These are phyloP conservation scores for Hydrotaea cyrtoneurina DNA, from an alignment of 2,888 invertebrate genomes.

Conservation along the genomic window DNA sequence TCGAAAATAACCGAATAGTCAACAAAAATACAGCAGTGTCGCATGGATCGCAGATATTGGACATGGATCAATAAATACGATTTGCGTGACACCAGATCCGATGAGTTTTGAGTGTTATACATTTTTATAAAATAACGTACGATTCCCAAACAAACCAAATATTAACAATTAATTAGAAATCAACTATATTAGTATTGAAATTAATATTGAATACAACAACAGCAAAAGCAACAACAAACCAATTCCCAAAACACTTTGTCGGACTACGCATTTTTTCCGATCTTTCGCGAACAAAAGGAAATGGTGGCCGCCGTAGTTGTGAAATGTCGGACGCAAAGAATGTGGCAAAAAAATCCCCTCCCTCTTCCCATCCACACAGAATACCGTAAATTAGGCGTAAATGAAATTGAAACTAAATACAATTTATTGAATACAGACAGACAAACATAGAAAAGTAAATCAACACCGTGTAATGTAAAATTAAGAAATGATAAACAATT, in stretches of 20 bases:
- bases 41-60: constrained; percentile 30
- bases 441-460: constrained; percentile 47
- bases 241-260: constrained; percentile 50
- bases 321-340: constrained; percentile 11
- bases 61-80: neutral
- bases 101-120: constrained; percentile 62
- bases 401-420: constrained; percentile 58
- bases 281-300: neutral
- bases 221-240: constrained; percentile 25
- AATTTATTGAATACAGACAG: constrained; percentile 51
- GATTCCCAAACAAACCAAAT: constrained; percentile 25
- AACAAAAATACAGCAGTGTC: neutral
- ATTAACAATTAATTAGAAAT: constrained; percentile 62
- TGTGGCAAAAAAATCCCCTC: neutral
- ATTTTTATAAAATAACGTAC: constrained; percentile 60
- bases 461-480: constrained; percentile 41
- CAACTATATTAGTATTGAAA: constrained; percentile 68
- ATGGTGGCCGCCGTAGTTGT: neutral
- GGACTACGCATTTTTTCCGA: constrained; percentile 49
- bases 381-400: constrained; percentile 36
- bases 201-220: constrained; percentile 42
- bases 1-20: constrained; percentile 59
- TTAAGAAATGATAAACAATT: constrained; percentile 67
- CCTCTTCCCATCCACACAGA: neutral
- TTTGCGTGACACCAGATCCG: constrained; percentile 43